Evolutionary conservation across 2,113 vertebrate species (phyloP).

Genomic region (Periophthalmodon schlosseri): DNA sequence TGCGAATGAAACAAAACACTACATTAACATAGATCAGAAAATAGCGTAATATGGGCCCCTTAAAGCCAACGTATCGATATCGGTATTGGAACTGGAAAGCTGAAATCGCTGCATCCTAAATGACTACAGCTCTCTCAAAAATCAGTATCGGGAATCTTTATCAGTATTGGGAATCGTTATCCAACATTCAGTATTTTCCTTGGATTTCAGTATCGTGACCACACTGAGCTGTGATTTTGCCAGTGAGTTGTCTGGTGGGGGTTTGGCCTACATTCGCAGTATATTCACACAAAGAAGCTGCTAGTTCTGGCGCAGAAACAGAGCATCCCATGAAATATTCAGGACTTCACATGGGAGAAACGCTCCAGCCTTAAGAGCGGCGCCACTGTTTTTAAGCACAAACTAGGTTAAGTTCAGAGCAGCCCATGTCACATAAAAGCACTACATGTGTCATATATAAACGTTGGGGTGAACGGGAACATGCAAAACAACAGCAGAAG

Average conservation of each 20-base stretch:
- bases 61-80: no score
- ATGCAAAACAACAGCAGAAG: neutral
- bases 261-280: constrained; percentile 63
- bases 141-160: no score
- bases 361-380: constrained; percentile 42
- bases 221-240: constrained; percentile 45
- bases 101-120: no score
- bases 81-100: no score
- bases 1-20: no score
- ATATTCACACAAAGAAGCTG: constrained; percentile 57
- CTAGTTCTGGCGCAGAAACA: constrained; percentile 53
- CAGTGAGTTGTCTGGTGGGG: constrained; percentile 49
- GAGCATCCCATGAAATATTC: constrained; percentile 71
- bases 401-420: constrained; percentile 44
- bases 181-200: no score
- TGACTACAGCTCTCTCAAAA: no score
- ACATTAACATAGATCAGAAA: no score
- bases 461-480: constrained; percentile 16
- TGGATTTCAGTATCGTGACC: neutral
- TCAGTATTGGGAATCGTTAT: no score
- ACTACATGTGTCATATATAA: constrained; percentile 37
- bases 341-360: constrained; percentile 59
- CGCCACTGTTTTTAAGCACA: constrained; percentile 25
- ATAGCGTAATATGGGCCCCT: no score
- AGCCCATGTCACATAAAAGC: constrained; percentile 24